Percentiles rank a stretch among this genome's conserved stretches.
These are phyloP conservation scores for Apteryx mantelli DNA, from an alignment of 2,113 vertebrate species.

Conservation along the genomic window DNA sequence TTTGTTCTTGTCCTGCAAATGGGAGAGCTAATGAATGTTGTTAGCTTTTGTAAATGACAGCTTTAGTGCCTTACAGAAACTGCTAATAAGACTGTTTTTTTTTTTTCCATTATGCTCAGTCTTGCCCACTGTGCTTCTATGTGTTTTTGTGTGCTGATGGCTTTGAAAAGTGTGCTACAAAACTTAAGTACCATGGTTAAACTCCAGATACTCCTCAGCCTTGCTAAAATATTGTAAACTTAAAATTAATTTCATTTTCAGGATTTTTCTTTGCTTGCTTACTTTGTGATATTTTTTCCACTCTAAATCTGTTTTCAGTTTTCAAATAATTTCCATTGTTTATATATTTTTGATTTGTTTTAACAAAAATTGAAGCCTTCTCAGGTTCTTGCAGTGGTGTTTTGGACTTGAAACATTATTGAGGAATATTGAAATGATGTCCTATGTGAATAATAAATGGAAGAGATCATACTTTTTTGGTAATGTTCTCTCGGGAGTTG, in stretches of 20 bases:
- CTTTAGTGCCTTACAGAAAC: not conserved
- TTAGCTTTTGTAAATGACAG: not conserved
- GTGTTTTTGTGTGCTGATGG: not conserved
- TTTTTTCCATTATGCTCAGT: not conserved
- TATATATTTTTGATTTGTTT: not conserved
- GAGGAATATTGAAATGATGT: not conserved
- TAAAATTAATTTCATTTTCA: not conserved
- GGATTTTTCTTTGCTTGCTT: not conserved
- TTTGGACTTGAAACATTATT: not conserved
- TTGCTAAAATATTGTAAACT: not conserved
- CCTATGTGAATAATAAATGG: not conserved
- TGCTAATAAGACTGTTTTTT: not conserved
- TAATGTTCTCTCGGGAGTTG: not conserved
- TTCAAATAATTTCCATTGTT: not conserved
- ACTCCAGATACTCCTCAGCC: not conserved
- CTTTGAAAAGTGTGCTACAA: not conserved
- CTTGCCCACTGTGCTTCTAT: fast-evolving
- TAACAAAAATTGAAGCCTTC: not conserved
- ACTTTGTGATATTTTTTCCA: not conserved
- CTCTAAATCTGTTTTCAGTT: not conserved
- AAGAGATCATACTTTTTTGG: fast-evolving
- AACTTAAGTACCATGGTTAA: not conserved
- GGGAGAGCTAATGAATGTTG: not conserved
- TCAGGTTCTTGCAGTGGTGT: not conserved
- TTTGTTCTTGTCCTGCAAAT: not conserved